phyloP scores from a whole-genome alignment of 2,113 vertebrate species.

The Nesogale talazaci region DNA sequence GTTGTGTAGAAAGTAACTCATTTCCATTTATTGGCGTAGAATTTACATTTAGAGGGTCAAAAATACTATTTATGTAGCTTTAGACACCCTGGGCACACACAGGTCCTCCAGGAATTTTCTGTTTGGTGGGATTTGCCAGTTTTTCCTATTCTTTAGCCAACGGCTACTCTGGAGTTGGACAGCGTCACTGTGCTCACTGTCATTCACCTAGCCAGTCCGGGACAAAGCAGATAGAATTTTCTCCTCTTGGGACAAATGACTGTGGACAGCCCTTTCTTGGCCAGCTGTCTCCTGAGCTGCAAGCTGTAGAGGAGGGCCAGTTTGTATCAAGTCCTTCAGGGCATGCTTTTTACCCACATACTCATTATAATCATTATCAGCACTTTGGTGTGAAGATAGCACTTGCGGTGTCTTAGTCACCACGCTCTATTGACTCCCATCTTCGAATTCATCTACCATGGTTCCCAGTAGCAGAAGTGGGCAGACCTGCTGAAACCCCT shows the following conservation, averaged over 20 bases:
- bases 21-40: constrained; percentile 71
- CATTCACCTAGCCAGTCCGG: neutral
- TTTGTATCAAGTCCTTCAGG: constrained; percentile 54
- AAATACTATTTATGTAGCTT: constrained; percentile 52
- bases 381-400: no score
- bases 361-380: constrained; percentile 58
- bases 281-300: constrained; percentile 7
- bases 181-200: neutral
- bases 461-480: neutral
- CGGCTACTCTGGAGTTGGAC: neutral
- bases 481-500: neutral
- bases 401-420: no score
- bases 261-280: neutral
- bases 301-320: constrained; percentile 14
- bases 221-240: neutral
- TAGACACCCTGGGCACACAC: neutral
- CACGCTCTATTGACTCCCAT: no score
- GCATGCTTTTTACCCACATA: constrained; percentile 56
- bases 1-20: constrained; percentile 71
- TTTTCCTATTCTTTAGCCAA: neutral
- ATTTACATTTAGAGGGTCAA: constrained; percentile 59
- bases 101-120: neutral
- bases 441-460: neutral
- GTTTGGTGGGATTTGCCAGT: constrained; percentile 1
- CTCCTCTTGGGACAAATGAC: neutral